Evolutionary conservation across 2,113 vertebrate species (phyloP).

Genomic region (Porphyrio hochstetteri): DNA sequence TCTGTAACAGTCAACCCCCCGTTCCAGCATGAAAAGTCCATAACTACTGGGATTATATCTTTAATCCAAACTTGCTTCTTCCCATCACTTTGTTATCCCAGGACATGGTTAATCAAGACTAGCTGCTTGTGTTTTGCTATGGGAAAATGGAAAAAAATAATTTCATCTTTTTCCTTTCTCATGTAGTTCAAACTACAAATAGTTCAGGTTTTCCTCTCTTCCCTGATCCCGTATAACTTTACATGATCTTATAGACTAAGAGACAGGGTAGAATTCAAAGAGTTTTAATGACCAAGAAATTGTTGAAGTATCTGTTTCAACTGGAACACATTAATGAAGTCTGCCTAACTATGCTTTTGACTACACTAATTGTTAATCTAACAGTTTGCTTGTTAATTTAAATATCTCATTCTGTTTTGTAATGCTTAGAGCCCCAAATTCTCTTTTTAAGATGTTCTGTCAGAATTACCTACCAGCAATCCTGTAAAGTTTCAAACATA

Average conservation of each 20-base stretch:
- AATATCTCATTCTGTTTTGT: neutral
- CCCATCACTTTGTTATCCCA: neutral
- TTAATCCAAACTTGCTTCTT: neutral
- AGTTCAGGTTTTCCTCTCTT: neutral
- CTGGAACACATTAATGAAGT: neutral
- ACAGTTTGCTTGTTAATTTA: neutral
- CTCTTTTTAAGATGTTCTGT: neutral
- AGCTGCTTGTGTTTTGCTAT: neutral
- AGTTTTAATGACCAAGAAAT: neutral
- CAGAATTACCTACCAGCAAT: slow-evolving; percentile 13
- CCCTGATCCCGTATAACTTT: neutral
- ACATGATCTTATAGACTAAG: neutral
- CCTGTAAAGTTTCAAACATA: slow-evolving; percentile 24
- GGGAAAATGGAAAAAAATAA: neutral
- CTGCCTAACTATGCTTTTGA: neutral
- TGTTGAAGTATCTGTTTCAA: neutral
- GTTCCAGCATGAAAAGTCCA: neutral
- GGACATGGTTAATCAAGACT: neutral
- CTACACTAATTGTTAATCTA: slow-evolving; percentile 12
- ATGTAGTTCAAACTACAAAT: neutral
- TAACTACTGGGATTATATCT: neutral
- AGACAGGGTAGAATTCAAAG: neutral
- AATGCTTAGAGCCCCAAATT: neutral
- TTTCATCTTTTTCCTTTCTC: neutral
- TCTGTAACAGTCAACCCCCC: neutral